Evolutionary conservation across 2,888 invertebrate genomes (phyloP), one percentile per base, ranked within the genome.

Genomic region (Carcina quercana): DNA sequence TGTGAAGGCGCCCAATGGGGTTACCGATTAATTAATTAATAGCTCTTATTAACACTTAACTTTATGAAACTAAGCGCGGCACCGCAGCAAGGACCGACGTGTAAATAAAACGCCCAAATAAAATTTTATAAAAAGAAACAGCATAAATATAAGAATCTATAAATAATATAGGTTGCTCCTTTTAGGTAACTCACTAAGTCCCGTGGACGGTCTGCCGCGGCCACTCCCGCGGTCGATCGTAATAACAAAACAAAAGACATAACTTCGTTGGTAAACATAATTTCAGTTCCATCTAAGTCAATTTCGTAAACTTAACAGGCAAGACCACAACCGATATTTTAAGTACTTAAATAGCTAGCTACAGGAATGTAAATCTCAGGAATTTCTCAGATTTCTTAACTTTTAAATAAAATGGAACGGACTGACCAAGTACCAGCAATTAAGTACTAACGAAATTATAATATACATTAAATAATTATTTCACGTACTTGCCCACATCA

Each of bases 281-380:
- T 72, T 80, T 78, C 76, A 75, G 68, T 73, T 76, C 74, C 76
- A 71, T 69, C 71, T 66, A 71, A 72, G 68, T 72, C 64, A 68
- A 71, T 76, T 76, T 74, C 60, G 72, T 79, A 71, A 80, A 82
- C 82, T 80, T 85, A 84, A 80, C 80, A 84, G 84, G 85, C 85
- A 85, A 85, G 85, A 85, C 84, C 85, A 85, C 83, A 85, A 85
- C 85, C 84, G 76, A 84, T 82, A 83, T 78, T n/a, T n/a, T 83
- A 84, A 83, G 83, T 85, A 84, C 83, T 82, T 82, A 82, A n/a
- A n/a, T n/a, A n/a, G n/a, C 61, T 50, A 65, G 63, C 82, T 84
- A 85, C 72, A 76, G 84, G 83, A 84, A 83, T 84, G 78, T 68
- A 68, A 66, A 66, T 67, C 59, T 70, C 63, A 58, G 52, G 52